Percentiles rank a stretch among this genome's conserved stretches.
These are phyloP conservation scores for Tetragnatha montana DNA, from an alignment of 2,888 invertebrate species.

Conservation along the genomic window DNA sequence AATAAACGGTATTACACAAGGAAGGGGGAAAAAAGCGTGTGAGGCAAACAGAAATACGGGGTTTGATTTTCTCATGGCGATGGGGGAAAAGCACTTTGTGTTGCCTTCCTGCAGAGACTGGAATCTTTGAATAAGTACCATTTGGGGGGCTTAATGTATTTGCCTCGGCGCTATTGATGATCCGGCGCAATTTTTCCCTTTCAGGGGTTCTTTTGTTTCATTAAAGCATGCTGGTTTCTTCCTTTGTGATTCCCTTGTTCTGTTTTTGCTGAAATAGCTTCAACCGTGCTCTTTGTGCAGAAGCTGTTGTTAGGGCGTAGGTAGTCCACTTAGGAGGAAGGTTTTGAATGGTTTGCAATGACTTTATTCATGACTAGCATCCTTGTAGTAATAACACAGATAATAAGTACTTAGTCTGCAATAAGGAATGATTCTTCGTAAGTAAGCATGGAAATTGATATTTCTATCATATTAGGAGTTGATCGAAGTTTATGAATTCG, in stretches of 20 bases:
- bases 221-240: neutral
- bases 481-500: too few relatives aligned
- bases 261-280: too few relatives aligned
- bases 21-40: conserved; percentile 21
- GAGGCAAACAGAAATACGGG: conserved; percentile 33
- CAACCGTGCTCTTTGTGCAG: too few relatives aligned
- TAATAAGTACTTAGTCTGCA: too few relatives aligned
- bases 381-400: too few relatives aligned
- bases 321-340: too few relatives aligned
- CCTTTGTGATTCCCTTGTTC: neutral
- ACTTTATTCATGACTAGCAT: too few relatives aligned
- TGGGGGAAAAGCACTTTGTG: conserved; percentile 3
- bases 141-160: neutral
- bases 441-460: too few relatives aligned
- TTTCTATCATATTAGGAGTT: too few relatives aligned
- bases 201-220: neutral
- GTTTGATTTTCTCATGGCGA: neutral
- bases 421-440: too few relatives aligned
- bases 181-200: neutral
- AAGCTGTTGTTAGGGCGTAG: too few relatives aligned
- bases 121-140: neutral
- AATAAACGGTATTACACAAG: conserved; percentile 27
- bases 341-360: too few relatives aligned
- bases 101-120: neutral
- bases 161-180: neutral